Percentiles rank a stretch among this genome's conserved stretches.
phyloP scores from a whole-genome alignment of 2,888 invertebrate genomes.

The Dynastes grantii region DNA sequence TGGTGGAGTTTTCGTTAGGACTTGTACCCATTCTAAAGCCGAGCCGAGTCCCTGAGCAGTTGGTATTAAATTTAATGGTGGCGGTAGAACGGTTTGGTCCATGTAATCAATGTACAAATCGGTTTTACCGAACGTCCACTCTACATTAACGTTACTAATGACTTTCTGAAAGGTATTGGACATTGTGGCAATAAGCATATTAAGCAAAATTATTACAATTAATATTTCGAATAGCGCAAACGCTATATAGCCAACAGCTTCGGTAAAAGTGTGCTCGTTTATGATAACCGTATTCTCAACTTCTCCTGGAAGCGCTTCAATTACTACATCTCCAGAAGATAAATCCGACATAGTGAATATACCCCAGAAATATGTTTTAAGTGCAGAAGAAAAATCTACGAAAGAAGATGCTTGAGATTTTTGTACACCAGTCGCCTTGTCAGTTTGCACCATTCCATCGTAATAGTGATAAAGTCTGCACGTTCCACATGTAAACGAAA shows the following conservation, averaged over 20 bases:
- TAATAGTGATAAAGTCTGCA: slow-evolving; percentile 79
- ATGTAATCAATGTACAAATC: slow-evolving; percentile 83
- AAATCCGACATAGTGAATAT: slow-evolving; percentile 79
- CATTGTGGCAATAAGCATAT: slow-evolving; percentile 88
- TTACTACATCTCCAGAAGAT: slow-evolving; percentile 78
- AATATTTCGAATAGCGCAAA: slow-evolving; percentile 81
- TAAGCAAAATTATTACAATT: slow-evolving; percentile 81
- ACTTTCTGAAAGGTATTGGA: slow-evolving; percentile 83
- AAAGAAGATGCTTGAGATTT: slow-evolving; percentile 74
- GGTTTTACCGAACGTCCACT: slow-evolving; percentile 85
- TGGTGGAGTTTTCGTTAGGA: slow-evolving; percentile 65
- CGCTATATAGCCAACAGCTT: slow-evolving; percentile 79
- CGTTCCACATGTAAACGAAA: slow-evolving; percentile 76
- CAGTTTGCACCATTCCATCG: slow-evolving; percentile 76
- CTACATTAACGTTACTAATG: slow-evolving; percentile 79
- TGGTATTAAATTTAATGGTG: slow-evolving; percentile 82
- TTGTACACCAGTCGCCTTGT: slow-evolving; percentile 74
- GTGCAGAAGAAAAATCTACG: slow-evolving; percentile 73
- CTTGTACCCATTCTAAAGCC: slow-evolving; percentile 72
- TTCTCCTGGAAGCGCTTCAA: slow-evolving; percentile 74
- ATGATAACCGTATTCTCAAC: slow-evolving; percentile 70
- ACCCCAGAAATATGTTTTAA: slow-evolving; percentile 81
- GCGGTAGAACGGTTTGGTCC: slow-evolving; percentile 79
- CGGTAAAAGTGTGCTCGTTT: slow-evolving; percentile 76
- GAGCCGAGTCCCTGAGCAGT: slow-evolving; percentile 72